Evolutionary conservation across 2,113 vertebrate genomes (phyloP), one percentile per base, ranked within the genome.

Genomic region (Naja naja): DNA sequence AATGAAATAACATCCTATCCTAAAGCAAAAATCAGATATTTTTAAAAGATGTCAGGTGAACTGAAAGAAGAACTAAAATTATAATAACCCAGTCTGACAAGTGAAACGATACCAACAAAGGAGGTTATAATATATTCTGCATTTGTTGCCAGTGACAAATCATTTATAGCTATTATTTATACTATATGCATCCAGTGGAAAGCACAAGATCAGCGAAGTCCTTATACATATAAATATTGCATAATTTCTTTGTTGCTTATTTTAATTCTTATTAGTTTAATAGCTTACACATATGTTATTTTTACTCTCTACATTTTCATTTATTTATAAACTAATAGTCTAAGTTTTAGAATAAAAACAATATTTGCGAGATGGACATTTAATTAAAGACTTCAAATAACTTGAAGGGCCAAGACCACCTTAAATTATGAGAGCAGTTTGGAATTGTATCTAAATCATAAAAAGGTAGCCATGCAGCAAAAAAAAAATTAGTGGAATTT

Each of bases 101-200:
- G 47, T 39, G 11, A 69, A 16, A 58, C 16, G 5, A 90, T 52
- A 90, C 25, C 23, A 87, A 54, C 9, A 90, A 52, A 64, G 4
- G 22, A 85, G 81, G 23, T 23, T 69, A 6, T 4, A 53, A 52
- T 39, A 90, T 85, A 14, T 18, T 60, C 27, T 60, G n/a, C 49
- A 52, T 89, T 85, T 92, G 27, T 85, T 60, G 90, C 39, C 6
- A 87, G 45, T 23, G 53, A 47, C 8, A 5, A 5, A 85, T 90
- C 30, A 64, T 47, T 89, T 90, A 27, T 87, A 43, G 85, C 18
- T 90, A 20, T 93, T 90, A 56, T 89, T 85, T 58, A 49, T 93
- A 60, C 22, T 39, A 5, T 60, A 87, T 18, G 4, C 30, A 85
- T 18, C 87, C 22, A 90, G 7, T 64, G 45, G 85, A 90, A 87